Conservation (phyloP, 2,888 invertebrate species). For the Lithodes maja region DNA sequence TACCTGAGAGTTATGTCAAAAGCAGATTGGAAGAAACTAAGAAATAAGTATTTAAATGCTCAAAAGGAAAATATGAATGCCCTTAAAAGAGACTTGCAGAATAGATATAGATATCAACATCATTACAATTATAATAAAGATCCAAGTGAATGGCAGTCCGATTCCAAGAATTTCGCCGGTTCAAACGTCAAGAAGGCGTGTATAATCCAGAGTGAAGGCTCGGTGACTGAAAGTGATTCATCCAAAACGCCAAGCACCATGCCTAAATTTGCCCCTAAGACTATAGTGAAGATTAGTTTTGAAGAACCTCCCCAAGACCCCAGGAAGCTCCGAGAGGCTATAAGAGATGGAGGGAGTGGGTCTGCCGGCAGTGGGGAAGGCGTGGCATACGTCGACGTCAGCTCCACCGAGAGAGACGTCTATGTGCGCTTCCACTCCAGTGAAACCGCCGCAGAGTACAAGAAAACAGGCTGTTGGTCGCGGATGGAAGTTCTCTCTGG, state of each 20-base stretch:
- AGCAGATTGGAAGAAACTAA: constrained; percentile 56
- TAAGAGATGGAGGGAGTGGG: constrained; percentile 3
- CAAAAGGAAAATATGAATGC: constrained; percentile 64
- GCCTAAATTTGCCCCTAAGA: constrained; percentile 51
- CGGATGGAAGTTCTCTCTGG: constrained; percentile 55
- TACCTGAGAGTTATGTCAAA: constrained; percentile 66
- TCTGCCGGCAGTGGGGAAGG: constrained; percentile 25
- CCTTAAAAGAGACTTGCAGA: constrained; percentile 32
- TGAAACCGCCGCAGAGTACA: constrained; percentile 41
- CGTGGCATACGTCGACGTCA: constrained; percentile 60
- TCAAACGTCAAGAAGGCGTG: background rate
- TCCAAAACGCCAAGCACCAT: background rate
- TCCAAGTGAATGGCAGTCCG: background rate
- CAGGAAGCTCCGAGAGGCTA: constrained; percentile 49
- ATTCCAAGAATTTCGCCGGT: background rate
- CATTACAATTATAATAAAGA: no score
- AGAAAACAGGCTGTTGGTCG: constrained; percentile 53
- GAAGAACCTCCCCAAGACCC: constrained; percentile 62
- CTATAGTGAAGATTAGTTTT: constrained; percentile 64
- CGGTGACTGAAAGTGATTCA: background rate
- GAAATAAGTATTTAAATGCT: constrained; percentile 55
- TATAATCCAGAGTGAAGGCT: no score
- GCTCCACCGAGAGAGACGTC: constrained; percentile 52
- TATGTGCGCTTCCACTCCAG: constrained; percentile 53
- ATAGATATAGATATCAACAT: background rate